Conservation (phyloP, 2,797 vertebrate genomes). For the Aldrovandia affinis region DNA sequence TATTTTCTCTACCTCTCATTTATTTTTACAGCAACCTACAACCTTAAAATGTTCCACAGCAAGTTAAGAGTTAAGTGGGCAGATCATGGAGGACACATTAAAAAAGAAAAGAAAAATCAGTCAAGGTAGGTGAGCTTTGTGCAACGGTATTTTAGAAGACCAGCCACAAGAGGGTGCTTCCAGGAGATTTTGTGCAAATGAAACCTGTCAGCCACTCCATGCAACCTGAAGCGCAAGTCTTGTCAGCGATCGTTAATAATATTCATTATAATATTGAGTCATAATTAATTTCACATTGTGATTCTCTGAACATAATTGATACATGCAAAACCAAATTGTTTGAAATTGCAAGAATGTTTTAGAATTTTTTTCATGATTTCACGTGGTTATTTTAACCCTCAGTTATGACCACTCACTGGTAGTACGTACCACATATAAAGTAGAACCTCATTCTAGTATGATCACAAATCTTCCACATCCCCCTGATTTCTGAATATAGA, state of each 20-base stretch:
- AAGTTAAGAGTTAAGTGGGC: background rate
- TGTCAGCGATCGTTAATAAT: too few species aligned
- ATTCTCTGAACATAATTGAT: background rate
- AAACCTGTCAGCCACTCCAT: too few species aligned
- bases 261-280: too few species aligned
- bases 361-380: background rate
- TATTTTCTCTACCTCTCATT: background rate
- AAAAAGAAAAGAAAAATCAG: background rate
- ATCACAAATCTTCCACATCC: background rate
- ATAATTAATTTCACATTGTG: background rate
- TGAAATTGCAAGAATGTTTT: background rate
- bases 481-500: background rate
- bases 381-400: background rate
- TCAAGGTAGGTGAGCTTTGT: background rate
- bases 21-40: background rate
- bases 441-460: background rate
- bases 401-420: background rate
- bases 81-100: too few species aligned
- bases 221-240: too few species aligned
- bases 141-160: background rate
- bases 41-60: background rate
- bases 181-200: too few species aligned
- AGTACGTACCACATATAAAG: background rate
- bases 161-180: background rate
- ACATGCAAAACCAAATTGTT: slow-evolving; percentile 11